Percentiles rank a stretch among this genome's conserved stretches.
Evolutionary conservation across 1,140 invertebrate genomes (phyloP).

Genomic region (Pseudomyrmex pallidus): DNA sequence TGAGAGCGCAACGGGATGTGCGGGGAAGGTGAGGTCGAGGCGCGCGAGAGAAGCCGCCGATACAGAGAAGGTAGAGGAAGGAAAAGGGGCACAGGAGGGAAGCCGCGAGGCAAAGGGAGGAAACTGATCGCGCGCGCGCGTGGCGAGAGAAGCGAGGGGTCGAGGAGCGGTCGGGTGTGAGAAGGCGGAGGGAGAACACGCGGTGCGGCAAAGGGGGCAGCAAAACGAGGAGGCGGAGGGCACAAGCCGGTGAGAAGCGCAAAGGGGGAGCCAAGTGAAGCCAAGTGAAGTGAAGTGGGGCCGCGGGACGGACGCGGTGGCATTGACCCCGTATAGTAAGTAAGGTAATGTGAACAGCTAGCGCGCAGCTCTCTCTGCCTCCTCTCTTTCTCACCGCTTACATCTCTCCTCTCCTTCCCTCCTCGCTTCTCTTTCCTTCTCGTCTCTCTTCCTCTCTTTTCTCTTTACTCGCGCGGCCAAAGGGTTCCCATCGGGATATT

Average conservation of each 20-base stretch:
- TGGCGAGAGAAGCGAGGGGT: conserved; percentile 30
- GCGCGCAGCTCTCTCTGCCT: conserved; percentile 47
- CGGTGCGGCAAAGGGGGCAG: conserved; percentile 37
- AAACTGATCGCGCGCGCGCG: conserved; percentile 34
- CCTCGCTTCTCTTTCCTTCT: background rate
- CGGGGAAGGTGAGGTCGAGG: conserved; percentile 54
- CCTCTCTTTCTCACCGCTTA: conserved; percentile 31
- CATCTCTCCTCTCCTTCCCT: background rate
- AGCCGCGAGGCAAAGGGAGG: background rate
- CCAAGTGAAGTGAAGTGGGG: conserved; percentile 79
- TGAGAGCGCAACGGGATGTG: conserved; percentile 22
- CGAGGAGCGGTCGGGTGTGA: conserved; percentile 25
- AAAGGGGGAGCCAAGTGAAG: conserved; percentile 69
- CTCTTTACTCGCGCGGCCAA: conserved; percentile 54
- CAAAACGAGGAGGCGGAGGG: conserved; percentile 61
- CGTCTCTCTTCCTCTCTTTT: conserved; percentile 44
- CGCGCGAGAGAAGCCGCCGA: conserved; percentile 44
- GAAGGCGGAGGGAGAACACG: conserved; percentile 35
- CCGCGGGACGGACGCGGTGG: conserved; percentile 79
- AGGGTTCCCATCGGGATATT: conserved; percentile 75
- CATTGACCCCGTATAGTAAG: conserved; percentile 82
- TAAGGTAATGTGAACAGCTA: conserved; percentile 82
- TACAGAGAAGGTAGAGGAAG: conserved; percentile 48
- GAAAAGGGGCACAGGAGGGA: conserved; percentile 22
- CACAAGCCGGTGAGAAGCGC: conserved; percentile 57